A percentile compares a stretch with the other conserved stretches of the same genome.
These are phyloP conservation scores for Eurypyga helias DNA, from an alignment of 2,113 vertebrate species.

Conservation along the genomic window DNA sequence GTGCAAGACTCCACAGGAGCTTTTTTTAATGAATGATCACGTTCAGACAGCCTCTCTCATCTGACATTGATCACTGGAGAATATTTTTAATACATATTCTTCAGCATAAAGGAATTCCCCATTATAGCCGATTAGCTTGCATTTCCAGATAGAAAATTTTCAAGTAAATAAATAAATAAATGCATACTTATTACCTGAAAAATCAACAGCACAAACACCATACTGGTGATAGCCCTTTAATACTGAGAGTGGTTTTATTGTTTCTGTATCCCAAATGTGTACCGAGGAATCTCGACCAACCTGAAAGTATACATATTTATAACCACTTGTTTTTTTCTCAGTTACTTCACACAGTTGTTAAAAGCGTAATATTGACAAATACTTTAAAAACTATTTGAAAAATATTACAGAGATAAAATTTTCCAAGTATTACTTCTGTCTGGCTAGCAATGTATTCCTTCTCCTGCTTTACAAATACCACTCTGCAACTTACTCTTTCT, in stretches of 20 bases:
- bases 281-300: slow-evolving; percentile 94
- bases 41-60: not conserved
- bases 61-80: not conserved
- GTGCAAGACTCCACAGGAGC: not conserved
- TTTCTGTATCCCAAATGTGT: slow-evolving; percentile 97
- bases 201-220: slow-evolving; percentile 94
- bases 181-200: slow-evolving; percentile 88
- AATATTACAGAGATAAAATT: not conserved
- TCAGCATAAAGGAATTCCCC: not conserved
- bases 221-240: slow-evolving; percentile 95
- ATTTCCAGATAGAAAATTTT: not conserved
- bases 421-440: not conserved
- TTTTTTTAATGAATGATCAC: not conserved
- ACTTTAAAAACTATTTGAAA: not conserved
- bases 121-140: not conserved
- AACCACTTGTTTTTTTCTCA: not conserved
- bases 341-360: not conserved
- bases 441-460: not conserved
- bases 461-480: not conserved
- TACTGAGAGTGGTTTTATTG: slow-evolving; percentile 90
- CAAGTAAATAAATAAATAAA: not conserved
- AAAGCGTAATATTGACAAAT: not conserved
- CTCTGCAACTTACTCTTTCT: not conserved
- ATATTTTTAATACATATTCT: not conserved
- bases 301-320: slow-evolving; percentile 71